A percentile compares a stretch with the other conserved stretches of the same genome.
Conservation (phyloP, 2,113 vertebrate genomes). For the Barbus barbus region DNA sequence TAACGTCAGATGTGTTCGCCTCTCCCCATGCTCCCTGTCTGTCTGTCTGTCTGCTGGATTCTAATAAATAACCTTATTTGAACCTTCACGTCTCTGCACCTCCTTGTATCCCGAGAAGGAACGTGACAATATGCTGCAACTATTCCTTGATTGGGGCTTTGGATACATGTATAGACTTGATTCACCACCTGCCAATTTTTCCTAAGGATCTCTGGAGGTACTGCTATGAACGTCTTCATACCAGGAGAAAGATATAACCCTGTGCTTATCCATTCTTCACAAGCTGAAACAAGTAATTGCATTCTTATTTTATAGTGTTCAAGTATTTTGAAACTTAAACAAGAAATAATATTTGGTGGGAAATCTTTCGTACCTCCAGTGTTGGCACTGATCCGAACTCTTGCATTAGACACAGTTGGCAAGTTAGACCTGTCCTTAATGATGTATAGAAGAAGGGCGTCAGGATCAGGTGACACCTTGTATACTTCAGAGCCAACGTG, state of each 20-base stretch:
- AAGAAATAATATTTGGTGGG: background rate
- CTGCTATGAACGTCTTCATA: slow-evolving; percentile 68
- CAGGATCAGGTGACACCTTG: slow-evolving; percentile 66
- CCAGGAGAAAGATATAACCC: slow-evolving; percentile 77
- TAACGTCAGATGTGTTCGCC: no score
- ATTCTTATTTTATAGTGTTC: background rate
- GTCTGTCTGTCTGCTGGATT: no score
- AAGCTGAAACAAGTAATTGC: slow-evolving; percentile 57
- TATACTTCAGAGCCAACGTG: slow-evolving; percentile 73
- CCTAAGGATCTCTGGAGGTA: slow-evolving; percentile 67
- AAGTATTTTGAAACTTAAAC: background rate
- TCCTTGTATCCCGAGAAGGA: no score
- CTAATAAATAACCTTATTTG: no score
- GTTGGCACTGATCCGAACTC: slow-evolving; percentile 59
- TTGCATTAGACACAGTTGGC: no score
- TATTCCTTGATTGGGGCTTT: background rate
- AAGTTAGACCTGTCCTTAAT: slow-evolving; percentile 65
- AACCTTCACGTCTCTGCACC: no score
- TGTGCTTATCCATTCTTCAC: slow-evolving; percentile 76
- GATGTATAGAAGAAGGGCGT: slow-evolving; percentile 71
- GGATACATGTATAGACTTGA: background rate
- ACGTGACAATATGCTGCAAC: background rate
- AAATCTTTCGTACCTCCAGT: slow-evolving; percentile 63
- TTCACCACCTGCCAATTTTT: slow-evolving; percentile 70
- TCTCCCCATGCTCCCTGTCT: no score